Percentiles rank a stretch among this genome's conserved stretches.
These are phyloP conservation scores for Parapsyche elsis DNA, from an alignment of 1,140 invertebrate species.

Conservation along the genomic window DNA sequence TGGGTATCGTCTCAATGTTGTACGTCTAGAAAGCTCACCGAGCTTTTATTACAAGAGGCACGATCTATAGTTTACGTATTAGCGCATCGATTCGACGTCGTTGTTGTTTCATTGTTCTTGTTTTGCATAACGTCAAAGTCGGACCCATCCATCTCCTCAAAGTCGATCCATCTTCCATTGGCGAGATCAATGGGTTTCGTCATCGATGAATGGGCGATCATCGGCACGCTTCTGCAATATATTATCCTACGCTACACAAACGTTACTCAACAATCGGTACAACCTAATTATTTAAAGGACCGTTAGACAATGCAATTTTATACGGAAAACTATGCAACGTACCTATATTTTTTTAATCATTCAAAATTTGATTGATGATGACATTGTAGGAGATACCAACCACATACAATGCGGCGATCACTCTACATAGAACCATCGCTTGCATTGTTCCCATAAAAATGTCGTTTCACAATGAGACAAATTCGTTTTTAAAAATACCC, in stretches of 20 bases:
- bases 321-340: background rate
- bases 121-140: no score
- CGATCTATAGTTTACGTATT: background rate
- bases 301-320: background rate
- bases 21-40: background rate
- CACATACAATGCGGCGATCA: background rate
- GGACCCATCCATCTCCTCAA: background rate
- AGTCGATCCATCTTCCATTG: background rate
- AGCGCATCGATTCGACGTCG: background rate
- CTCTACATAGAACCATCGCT: background rate
- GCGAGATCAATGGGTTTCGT: background rate
- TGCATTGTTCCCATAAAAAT: slow-evolving; percentile 20
- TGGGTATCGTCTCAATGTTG: background rate
- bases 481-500: background rate
- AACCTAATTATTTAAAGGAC: background rate
- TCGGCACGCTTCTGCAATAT: background rate
- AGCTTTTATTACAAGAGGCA: slow-evolving; percentile 1
- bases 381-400: slow-evolving; percentile 8
- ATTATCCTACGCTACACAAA: background rate
- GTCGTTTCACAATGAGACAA: slow-evolving; percentile 14
- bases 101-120: background rate
- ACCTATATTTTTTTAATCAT: slow-evolving; percentile 1
- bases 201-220: background rate
- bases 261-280: background rate
- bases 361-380: slow-evolving; percentile 16